These are phyloP conservation scores for Clepsis dumicolana DNA, from an alignment of 2,888 invertebrate genomes.

Conservation along the genomic window DNA sequence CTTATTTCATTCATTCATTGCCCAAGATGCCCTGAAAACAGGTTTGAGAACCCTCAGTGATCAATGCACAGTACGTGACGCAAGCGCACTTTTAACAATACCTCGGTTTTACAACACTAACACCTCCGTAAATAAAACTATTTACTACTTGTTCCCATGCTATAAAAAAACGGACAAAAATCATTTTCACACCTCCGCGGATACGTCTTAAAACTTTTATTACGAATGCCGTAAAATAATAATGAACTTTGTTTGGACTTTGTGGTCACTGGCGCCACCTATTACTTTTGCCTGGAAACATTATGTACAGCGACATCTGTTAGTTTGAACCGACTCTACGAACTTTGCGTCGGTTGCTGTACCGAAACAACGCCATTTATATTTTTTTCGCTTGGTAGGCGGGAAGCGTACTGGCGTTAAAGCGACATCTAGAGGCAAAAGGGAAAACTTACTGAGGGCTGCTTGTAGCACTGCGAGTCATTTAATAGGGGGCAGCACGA, in stretches of 20 bases:
- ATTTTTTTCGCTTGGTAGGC: neutral
- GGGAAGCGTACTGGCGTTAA: neutral
- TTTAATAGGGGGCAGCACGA: constrained; percentile 29
- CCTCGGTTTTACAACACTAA: constrained; percentile 36
- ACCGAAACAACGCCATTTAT: constrained; percentile 22
- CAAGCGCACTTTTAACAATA: constrained; percentile 33
- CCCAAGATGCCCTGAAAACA: constrained; percentile 10
- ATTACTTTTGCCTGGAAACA: constrained; percentile 20
- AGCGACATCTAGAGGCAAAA: constrained; percentile 12
- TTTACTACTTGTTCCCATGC: constrained; percentile 78
- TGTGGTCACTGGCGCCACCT: constrained; percentile 64
- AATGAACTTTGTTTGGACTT: constrained; percentile 70
- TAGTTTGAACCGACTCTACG: neutral
- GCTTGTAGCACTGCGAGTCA: neutral
- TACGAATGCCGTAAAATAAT: constrained; percentile 81
- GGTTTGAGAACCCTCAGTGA: neutral
- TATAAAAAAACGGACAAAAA: constrained; percentile 73
- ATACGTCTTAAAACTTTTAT: constrained; percentile 77
- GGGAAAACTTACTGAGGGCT: neutral
- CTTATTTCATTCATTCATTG: constrained; percentile 21
- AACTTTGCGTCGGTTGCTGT: neutral
- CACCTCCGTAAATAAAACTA: constrained; percentile 41
- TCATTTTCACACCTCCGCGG: constrained; percentile 84
- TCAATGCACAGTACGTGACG: constrained; percentile 36
- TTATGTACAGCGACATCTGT: constrained; percentile 52